A percentile compares a stretch with the other conserved stretches of the same genome.
phyloP scores from a whole-genome alignment of 2,113 vertebrate species.

The Odontophorus gujanensis region DNA sequence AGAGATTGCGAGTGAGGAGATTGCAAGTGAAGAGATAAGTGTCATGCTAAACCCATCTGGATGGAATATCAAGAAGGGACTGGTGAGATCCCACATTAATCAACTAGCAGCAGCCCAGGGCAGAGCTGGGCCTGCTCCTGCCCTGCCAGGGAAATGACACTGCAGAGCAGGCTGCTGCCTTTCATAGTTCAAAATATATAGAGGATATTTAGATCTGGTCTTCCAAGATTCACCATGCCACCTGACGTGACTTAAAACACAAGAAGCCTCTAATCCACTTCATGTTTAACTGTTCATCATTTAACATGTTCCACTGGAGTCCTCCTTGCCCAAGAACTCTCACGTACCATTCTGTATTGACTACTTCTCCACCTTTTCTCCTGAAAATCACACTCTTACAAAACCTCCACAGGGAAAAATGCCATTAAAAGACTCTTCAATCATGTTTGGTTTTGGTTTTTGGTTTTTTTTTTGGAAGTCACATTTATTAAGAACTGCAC shows the following conservation, averaged over 20 bases:
- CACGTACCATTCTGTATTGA: not conserved
- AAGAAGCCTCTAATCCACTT: not conserved
- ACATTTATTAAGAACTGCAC: conserved; percentile 6
- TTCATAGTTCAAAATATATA: not conserved
- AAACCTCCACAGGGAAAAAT: not conserved
- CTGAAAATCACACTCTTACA: not conserved
- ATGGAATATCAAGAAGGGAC: conserved; percentile 59
- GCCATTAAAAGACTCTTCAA: not conserved
- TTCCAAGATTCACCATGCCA: not conserved
- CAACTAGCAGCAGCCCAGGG: conserved; percentile 8
- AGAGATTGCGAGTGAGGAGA: conserved; percentile 31
- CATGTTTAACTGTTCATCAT: not conserved
- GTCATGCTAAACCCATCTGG: conserved; percentile 50
- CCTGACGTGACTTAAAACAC: not conserved
- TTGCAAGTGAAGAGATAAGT: conserved; percentile 35
- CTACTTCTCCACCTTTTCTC: not conserved
- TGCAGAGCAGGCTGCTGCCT: not conserved
- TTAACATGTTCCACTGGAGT: not conserved
- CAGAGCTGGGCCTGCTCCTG: conserved; percentile 27
- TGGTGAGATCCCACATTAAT: conserved; percentile 64
- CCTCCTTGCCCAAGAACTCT: not conserved
- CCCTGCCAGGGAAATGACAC: not conserved
- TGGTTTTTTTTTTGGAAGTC: not conserved
- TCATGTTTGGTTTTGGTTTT: not conserved
- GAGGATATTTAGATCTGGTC: not conserved